Conservation (phyloP, 2,113 vertebrate genomes). For the Paedocypris sp. region DNA sequence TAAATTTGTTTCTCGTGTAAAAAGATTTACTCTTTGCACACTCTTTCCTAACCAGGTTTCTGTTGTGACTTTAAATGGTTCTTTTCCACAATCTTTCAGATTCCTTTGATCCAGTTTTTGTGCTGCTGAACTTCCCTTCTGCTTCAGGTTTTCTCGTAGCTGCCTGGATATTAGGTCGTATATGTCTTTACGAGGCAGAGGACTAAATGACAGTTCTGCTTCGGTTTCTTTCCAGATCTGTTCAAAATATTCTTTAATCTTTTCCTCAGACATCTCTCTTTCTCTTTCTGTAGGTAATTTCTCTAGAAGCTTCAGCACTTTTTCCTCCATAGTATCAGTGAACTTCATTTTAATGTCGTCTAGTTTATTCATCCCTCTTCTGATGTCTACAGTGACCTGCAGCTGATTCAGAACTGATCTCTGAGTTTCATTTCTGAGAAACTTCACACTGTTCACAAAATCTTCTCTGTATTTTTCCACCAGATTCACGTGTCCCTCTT, state of each 20-base stretch:
- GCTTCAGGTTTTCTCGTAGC: conserved; percentile 27
- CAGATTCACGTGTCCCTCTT: conserved; percentile 37
- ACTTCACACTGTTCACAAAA: conserved; percentile 40
- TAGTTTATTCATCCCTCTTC: conserved; percentile 29
- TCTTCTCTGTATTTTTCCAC: conserved; percentile 43
- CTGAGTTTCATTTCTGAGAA: conserved; percentile 30
- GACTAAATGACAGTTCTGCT: neutral
- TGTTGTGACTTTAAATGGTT: neutral
- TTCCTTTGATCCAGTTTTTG: neutral
- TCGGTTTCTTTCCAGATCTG: conserved; percentile 37
- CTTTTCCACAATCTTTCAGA: rapidly evolving
- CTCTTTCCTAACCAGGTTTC: rapidly evolving
- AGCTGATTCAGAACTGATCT: conserved; percentile 1
- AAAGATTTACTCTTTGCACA: rapidly evolving
- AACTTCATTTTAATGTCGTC: conserved; percentile 30
- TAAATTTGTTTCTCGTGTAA: rapidly evolving
- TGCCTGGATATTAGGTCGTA: rapidly evolving
- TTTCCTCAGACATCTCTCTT: neutral
- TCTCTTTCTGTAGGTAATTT: neutral
- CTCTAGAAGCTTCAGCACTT: conserved; percentile 28
- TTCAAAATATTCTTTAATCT: conserved; percentile 35
- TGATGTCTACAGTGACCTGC: conserved; percentile 20
- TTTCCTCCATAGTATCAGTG: conserved; percentile 19
- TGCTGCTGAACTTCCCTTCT: neutral
- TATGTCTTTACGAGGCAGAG: neutral